These are phyloP conservation scores for Dolichopus griseipennis DNA, from an alignment of 2,888 invertebrate genomes.

Conservation along the genomic window DNA sequence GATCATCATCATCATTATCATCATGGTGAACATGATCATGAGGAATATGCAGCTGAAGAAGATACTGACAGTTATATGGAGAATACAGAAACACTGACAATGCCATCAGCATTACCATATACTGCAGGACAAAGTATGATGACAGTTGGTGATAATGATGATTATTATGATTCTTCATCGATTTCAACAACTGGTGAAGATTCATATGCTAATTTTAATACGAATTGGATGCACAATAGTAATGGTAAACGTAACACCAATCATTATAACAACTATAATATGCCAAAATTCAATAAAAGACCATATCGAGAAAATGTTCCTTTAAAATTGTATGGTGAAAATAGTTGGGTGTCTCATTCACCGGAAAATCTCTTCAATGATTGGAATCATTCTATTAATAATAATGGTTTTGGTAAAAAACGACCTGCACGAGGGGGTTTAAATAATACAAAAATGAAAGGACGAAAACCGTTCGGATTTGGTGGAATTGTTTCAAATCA, in stretches of 20 bases:
- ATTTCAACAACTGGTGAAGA: not conserved
- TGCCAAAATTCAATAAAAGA: not conserved
- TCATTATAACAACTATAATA: not conserved
- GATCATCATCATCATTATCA: not conserved
- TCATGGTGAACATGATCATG: not conserved
- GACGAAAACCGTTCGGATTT: not conserved
- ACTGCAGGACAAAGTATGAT: not conserved
- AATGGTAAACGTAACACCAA: not conserved
- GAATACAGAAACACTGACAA: not conserved
- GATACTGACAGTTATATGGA: not conserved
- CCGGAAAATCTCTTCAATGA: not conserved
- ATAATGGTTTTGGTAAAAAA: not conserved
- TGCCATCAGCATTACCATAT: not conserved
- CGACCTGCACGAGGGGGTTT: not conserved
- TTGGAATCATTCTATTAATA: not conserved
- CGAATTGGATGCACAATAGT: not conserved
- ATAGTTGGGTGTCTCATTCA: not conserved
- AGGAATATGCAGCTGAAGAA: not conserved
- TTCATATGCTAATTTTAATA: not conserved
- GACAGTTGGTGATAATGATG: not conserved
- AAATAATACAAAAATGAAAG: not conserved
- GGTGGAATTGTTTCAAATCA: not conserved
- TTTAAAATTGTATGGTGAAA: not conserved
- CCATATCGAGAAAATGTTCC: not conserved
- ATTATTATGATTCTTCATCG: not conserved